phyloP scores from a whole-genome alignment of 2,113 vertebrate genomes.

The Canis aureus region DNA sequence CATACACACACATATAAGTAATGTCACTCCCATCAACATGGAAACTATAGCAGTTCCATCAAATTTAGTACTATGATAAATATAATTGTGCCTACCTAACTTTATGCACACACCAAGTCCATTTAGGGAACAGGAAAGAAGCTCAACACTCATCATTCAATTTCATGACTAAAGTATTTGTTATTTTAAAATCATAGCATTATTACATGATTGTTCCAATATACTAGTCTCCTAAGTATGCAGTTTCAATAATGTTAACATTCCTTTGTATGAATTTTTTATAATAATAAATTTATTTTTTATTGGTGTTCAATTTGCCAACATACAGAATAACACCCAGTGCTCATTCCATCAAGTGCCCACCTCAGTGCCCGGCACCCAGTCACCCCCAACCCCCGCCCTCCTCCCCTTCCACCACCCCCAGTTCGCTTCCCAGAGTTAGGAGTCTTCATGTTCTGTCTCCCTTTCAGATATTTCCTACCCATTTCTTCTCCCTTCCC shows the following conservation, averaged over 20 bases:
- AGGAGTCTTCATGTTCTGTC: too few species aligned
- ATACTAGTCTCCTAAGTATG: neutral
- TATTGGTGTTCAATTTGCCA: too few species aligned
- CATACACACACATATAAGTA: neutral
- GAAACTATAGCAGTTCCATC: neutral
- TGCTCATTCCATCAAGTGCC: too few species aligned
- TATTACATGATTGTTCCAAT: constrained; percentile 18
- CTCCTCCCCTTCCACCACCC: too few species aligned
- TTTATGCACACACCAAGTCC: neutral
- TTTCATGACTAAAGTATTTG: neutral
- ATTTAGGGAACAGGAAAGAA: neutral
- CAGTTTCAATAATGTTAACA: neutral
- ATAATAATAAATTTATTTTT: neutral
- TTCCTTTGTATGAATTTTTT: neutral
- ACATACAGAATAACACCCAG: too few species aligned
- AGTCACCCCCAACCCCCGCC: too few species aligned
- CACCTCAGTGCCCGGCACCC: too few species aligned
- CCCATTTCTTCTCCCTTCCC: too few species aligned
- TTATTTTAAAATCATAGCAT: neutral
- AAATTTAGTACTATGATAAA: neutral
- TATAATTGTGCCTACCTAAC: neutral
- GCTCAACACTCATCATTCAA: neutral
- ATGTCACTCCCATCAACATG: neutral
- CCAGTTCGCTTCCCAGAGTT: too few species aligned
- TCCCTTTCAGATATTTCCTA: too few species aligned